These are phyloP conservation scores for Chironomus tentans DNA, from an alignment of 2,888 invertebrate genomes.

Conservation along the genomic window DNA sequence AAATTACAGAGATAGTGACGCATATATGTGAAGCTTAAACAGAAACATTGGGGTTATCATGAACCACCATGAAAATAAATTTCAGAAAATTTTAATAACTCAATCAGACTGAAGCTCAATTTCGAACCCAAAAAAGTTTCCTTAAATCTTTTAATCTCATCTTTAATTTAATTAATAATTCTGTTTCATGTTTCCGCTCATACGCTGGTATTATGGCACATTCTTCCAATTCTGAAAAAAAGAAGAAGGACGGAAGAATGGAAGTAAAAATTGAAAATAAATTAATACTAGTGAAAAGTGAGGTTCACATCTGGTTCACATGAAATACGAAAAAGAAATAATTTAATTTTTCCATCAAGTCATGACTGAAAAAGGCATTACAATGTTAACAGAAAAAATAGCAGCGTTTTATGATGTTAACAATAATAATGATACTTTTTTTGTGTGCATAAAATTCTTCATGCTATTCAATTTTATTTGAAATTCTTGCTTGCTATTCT, in stretches of 20 bases:
- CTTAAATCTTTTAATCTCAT: background rate
- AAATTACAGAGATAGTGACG: no score
- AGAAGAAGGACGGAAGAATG: background rate
- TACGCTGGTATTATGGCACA: background rate
- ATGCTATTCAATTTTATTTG: no score
- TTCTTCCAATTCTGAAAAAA: background rate
- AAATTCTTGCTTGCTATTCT: no score
- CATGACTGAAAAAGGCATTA: no score
- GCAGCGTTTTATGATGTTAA: no score
- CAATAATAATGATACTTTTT: no score
- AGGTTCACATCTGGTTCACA: background rate
- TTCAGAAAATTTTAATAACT: background rate
- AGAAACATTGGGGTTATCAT: no score
- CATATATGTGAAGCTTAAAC: no score
- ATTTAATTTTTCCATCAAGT: background rate
- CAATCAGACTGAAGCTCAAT: background rate
- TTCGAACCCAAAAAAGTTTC: background rate
- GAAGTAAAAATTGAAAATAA: background rate
- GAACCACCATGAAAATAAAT: background rate
- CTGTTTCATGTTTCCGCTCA: slow-evolving; percentile 6
- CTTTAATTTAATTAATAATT: background rate
- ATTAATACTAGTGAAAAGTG: background rate
- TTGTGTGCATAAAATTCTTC: no score
- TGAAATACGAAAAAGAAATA: background rate
- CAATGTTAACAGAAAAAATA: no score